Percentiles rank a stretch among this genome's conserved stretches.
These are phyloP conservation scores for Drosophila testacea DNA, from an alignment of 2,888 invertebrate genomes.

Conservation along the genomic window DNA sequence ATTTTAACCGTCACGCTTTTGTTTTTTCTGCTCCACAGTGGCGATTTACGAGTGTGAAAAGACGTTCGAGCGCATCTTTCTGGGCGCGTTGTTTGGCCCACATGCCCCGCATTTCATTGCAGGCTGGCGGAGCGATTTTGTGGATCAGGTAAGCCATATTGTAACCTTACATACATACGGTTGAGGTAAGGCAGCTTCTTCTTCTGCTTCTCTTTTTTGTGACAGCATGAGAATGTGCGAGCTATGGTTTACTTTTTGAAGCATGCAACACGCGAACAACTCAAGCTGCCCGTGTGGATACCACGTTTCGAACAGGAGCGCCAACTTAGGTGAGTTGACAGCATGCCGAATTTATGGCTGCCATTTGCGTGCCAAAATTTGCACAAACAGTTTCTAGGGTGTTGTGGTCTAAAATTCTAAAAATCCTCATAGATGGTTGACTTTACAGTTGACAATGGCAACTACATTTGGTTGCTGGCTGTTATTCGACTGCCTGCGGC, in stretches of 20 bases:
- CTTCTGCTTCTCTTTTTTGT: slow-evolving; percentile 12
- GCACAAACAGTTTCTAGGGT: neutral
- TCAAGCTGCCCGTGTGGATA: slow-evolving; percentile 86
- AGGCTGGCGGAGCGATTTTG: slow-evolving; percentile 95
- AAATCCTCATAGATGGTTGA: slow-evolving; percentile 10
- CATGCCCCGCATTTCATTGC: slow-evolving; percentile 92
- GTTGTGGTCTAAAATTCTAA: neutral
- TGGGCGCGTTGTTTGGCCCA: slow-evolving; percentile 93
- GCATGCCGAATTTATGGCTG: slow-evolving; percentile 43
- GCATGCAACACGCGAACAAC: slow-evolving; percentile 89
- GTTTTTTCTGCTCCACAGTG: slow-evolving; percentile 60
- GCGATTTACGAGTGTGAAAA: slow-evolving; percentile 88
- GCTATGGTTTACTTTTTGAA: slow-evolving; percentile 92
- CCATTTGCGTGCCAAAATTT: slow-evolving; percentile 17
- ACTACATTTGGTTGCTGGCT: slow-evolving; percentile 35
- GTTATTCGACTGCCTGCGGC: slow-evolving; percentile 28
- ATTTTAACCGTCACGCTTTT: slow-evolving; percentile 33
- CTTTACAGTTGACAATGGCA: slow-evolving; percentile 40
- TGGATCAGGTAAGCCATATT: slow-evolving; percentile 85
- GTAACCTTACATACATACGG: neutral
- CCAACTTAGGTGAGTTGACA: slow-evolving; percentile 82
- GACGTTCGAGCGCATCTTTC: slow-evolving; percentile 89
- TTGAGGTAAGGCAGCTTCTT: slow-evolving; percentile 1
- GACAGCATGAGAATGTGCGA: slow-evolving; percentile 90
- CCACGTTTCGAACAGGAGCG: slow-evolving; percentile 81